Conservation (phyloP, 2,888 invertebrate genomes). For the Platycnemis pennipes region DNA sequence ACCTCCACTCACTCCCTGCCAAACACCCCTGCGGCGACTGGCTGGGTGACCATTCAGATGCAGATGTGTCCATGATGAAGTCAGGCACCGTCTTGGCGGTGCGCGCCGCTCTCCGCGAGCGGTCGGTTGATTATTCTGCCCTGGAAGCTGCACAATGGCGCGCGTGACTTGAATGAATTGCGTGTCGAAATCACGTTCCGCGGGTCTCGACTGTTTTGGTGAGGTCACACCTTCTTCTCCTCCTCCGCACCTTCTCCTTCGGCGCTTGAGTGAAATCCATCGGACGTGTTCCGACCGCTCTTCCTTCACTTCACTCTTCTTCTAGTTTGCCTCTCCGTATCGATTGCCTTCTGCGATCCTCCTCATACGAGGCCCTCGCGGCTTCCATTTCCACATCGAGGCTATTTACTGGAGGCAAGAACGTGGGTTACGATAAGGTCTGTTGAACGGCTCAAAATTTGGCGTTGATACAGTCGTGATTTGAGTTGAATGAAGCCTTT, state of each 20-base stretch:
- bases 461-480: no score
- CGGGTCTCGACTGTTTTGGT: not conserved
- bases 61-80: not conserved
- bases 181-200: not conserved
- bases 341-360: no score
- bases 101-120: not conserved
- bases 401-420: no score
- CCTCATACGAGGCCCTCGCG: no score
- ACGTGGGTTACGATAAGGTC: no score
- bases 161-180: not conserved
- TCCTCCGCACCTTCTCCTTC: not conserved
- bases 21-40: not conserved
- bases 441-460: no score
- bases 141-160: not conserved
- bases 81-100: no score
- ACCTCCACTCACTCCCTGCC: not conserved
- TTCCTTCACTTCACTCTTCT: not conserved
- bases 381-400: no score
- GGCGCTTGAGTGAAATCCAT: not conserved
- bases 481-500: no score
- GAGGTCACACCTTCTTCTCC: not conserved
- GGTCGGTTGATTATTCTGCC: not conserved
- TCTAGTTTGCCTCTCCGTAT: no score
- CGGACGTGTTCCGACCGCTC: no score
- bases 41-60: not conserved